Evolutionary conservation across 2,113 vertebrate genomes (phyloP).

Genomic region (Cyphomyrus discorhynchus): DNA sequence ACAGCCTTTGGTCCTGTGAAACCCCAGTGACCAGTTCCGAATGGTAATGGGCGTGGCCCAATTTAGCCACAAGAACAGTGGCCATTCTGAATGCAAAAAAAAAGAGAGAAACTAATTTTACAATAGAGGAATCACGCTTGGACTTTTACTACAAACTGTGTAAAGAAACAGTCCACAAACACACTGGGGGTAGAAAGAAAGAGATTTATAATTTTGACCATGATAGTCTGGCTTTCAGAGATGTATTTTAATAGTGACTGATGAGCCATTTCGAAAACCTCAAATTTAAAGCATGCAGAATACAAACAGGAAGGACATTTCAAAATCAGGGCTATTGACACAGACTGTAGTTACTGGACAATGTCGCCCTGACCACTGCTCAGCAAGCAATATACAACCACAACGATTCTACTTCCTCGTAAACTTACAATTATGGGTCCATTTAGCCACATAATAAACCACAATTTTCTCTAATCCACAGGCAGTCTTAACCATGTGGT

Average conservation of each 20-base stretch:
- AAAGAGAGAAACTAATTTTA: not conserved
- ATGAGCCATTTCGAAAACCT: not conserved
- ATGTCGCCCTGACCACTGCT: not conserved
- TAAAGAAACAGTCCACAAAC: not conserved
- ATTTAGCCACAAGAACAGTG: not conserved
- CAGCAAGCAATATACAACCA: not conserved
- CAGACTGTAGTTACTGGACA: not conserved
- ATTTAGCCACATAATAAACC: constrained; percentile 13
- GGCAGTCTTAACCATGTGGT: not conserved
- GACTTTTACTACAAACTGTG: not conserved
- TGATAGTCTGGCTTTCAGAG: not conserved
- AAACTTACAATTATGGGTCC: constrained; percentile 14
- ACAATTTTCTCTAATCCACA: constrained; percentile 6
- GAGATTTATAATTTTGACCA: not conserved
- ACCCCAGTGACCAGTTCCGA: not conserved
- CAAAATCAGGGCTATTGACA: not conserved
- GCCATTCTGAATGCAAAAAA: not conserved
- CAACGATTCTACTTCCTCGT: not conserved
- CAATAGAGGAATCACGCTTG: not conserved
- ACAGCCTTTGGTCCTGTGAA: not conserved
- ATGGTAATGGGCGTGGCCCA: not conserved
- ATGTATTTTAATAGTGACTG: not conserved
- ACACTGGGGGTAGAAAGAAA: not conserved
- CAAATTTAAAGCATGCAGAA: not conserved
- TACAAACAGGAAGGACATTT: not conserved